These are phyloP conservation scores for Tenualosa thibaudeaui DNA, from an alignment of 2,797 vertebrate genomes.

Conservation along the genomic window DNA sequence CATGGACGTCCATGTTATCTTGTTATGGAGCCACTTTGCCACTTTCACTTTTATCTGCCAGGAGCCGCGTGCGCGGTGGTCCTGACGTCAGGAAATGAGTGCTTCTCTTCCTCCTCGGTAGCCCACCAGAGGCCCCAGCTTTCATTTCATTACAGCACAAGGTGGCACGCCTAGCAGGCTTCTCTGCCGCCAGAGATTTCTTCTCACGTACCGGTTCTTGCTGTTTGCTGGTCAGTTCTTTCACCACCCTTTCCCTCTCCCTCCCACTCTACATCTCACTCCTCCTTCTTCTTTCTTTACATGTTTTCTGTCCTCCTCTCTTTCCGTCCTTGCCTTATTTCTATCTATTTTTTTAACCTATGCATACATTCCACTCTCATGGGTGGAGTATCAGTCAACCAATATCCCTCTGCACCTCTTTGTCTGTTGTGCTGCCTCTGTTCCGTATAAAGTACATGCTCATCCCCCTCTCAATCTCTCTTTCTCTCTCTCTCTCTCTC, in stretches of 20 bases:
- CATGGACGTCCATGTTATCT: neutral
- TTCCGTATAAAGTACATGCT: neutral
- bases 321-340: neutral
- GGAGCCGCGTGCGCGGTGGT: neutral
- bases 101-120: constrained; percentile 37
- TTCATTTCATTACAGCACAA: constrained; percentile 61
- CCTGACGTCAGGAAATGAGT: constrained; percentile 29
- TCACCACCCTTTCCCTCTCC: constrained; percentile 9
- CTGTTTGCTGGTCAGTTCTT: constrained; percentile 10
- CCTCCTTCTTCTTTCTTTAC: neutral
- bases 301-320: neutral
- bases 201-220: constrained; percentile 25
- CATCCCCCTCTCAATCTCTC: neutral
- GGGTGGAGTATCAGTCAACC: neutral
- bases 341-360: neutral
- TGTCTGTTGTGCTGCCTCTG: neutral
- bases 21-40: constrained; percentile 7
- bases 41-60: neutral
- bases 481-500: no score
- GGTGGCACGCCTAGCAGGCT: neutral
- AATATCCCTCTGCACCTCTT: neutral
- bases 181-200: constrained; percentile 12
- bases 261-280: constrained; percentile 1
- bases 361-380: neutral
- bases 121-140: constrained; percentile 40